phyloP scores from a whole-genome alignment of 2,888 invertebrate species.

The Tenthredo distinguenda region DNA sequence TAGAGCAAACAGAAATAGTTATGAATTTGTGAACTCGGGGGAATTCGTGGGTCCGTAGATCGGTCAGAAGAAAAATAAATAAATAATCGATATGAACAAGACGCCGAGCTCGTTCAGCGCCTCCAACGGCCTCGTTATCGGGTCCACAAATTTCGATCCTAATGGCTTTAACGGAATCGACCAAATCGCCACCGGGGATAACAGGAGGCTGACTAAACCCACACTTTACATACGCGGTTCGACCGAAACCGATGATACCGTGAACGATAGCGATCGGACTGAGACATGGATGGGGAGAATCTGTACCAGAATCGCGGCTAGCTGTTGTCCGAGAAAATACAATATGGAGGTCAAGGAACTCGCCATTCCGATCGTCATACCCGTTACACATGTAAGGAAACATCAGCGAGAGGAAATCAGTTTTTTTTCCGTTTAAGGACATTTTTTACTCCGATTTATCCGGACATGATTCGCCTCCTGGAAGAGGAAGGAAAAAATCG shows the following conservation, averaged over 20 bases:
- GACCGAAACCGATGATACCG: slow-evolving; percentile 56
- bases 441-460: no score
- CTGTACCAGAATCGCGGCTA: background rate
- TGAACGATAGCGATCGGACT: slow-evolving; percentile 45
- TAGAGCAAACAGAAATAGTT: no score
- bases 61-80: background rate
- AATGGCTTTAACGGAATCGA: background rate
- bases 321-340: slow-evolving; percentile 12
- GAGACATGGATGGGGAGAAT: slow-evolving; percentile 8
- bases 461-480: no score
- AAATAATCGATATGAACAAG: background rate
- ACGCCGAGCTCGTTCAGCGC: background rate
- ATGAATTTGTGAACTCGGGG: no score
- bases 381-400: slow-evolving; percentile 44
- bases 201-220: slow-evolving; percentile 64
- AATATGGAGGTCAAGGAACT: slow-evolving; percentile 38
- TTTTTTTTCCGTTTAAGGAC: background rate
- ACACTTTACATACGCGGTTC: slow-evolving; percentile 64
- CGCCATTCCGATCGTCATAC: slow-evolving; percentile 13
- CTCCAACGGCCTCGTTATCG: background rate
- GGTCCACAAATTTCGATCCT: background rate
- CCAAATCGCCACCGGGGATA: slow-evolving; percentile 57
- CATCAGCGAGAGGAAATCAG: background rate
- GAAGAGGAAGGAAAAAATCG: no score
- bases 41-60: no score